Evolutionary conservation across 1,140 invertebrate genomes (phyloP).

Genomic region (Cydia amplana): DNA sequence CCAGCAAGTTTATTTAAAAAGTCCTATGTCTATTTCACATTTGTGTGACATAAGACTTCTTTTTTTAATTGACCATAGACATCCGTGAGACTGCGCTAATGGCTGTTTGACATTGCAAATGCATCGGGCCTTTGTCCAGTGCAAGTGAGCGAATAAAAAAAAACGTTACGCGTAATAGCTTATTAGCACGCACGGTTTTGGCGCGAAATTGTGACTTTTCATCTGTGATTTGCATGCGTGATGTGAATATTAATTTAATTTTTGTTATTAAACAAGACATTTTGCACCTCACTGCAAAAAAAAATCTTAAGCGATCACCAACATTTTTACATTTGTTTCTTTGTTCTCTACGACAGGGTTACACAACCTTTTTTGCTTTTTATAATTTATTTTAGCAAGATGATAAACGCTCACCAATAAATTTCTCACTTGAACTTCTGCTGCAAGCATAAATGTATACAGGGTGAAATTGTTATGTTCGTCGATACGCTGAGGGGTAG

Average conservation of each 20-base stretch:
- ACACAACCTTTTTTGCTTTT: too few species aligned
- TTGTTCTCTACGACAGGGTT: too few species aligned
- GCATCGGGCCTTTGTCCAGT: conserved; percentile 37
- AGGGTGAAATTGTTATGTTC: too few species aligned
- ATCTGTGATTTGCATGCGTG: neutral
- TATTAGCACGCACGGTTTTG: conserved; percentile 35
- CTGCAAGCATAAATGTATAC: too few species aligned
- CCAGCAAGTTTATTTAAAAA: neutral
- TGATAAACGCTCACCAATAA: too few species aligned
- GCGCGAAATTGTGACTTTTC: conserved; percentile 4
- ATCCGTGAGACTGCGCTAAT: conserved; percentile 50
- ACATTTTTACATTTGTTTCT: too few species aligned
- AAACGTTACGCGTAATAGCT: conserved; percentile 33
- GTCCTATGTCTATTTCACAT: neutral
- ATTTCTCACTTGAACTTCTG: too few species aligned
- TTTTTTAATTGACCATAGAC: conserved; percentile 33
- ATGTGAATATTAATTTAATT: neutral
- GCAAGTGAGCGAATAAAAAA: conserved; percentile 19
- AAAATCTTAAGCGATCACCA: too few species aligned
- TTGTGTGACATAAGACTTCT: neutral
- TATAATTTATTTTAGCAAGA: too few species aligned
- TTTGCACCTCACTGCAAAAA: too few species aligned
- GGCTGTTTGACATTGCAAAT: conserved; percentile 55
- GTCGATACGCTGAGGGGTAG: too few species aligned
- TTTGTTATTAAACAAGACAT: too few species aligned